Conservation (phyloP, 2,888 invertebrate genomes). For the Diabrotica balteata region DNA sequence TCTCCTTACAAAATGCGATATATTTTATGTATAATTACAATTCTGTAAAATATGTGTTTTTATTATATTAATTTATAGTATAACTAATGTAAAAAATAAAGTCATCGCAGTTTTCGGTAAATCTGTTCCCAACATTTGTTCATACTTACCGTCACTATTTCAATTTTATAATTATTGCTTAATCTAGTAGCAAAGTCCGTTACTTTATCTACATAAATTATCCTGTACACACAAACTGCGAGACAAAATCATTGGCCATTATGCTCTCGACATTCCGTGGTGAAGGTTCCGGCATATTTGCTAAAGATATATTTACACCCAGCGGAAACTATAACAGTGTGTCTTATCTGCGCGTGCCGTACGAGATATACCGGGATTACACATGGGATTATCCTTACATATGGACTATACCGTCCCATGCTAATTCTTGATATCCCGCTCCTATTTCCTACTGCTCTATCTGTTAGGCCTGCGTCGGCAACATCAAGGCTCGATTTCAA, state of each 20-base stretch:
- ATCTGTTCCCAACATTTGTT: too few species aligned
- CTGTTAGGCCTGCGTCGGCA: conserved; percentile 24
- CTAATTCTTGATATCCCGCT: conserved; percentile 52
- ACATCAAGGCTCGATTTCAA: conserved; percentile 39
- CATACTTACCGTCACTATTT: not conserved
- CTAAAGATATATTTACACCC: conserved; percentile 38
- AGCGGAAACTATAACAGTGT: conserved; percentile 40
- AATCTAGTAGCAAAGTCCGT: not conserved
- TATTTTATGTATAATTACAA: too few species aligned
- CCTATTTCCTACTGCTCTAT: conserved; percentile 38
- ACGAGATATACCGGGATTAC: conserved; percentile 56
- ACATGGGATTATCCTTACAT: conserved; percentile 59
- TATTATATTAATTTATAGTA: too few species aligned
- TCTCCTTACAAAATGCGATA: too few species aligned
- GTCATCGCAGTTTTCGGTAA: too few species aligned
- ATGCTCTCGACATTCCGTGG: conserved; percentile 30
- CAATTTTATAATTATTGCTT: not conserved
- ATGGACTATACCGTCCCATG: conserved; percentile 55
- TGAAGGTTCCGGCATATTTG: conserved; percentile 31
- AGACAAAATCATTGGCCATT: conserved; percentile 18
- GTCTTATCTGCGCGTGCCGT: conserved; percentile 43
- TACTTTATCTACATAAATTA: not conserved
- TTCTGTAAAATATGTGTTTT: too few species aligned
- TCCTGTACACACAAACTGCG: not conserved
- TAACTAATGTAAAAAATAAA: too few species aligned